Percentiles rank a stretch among this genome's conserved stretches.
These are phyloP conservation scores for Dynastes maya DNA, from an alignment of 2,888 invertebrate genomes.

Conservation along the genomic window DNA sequence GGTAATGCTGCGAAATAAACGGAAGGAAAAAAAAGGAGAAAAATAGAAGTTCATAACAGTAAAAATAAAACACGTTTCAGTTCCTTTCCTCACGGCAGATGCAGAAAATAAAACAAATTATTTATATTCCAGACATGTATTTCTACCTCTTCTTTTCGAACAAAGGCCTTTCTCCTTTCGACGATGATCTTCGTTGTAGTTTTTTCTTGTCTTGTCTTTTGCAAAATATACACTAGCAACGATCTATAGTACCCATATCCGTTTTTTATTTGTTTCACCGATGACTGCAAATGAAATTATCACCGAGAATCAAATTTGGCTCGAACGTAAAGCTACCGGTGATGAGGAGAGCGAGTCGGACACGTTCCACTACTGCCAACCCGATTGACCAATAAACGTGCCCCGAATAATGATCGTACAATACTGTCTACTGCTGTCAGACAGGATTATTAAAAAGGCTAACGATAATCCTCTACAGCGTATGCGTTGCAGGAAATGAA, in stretches of 20 bases:
- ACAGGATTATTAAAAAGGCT: slow-evolving; percentile 45
- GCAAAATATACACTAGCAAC: slow-evolving; percentile 30
- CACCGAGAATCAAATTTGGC: slow-evolving; percentile 47
- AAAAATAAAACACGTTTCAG: slow-evolving; percentile 16
- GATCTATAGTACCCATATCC: slow-evolving; percentile 43
- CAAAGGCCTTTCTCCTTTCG: slow-evolving; percentile 14
- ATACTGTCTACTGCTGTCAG: slow-evolving; percentile 32
- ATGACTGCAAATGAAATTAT: slow-evolving; percentile 46
- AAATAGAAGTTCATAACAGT: not conserved
- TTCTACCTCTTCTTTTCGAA: slow-evolving; percentile 22
- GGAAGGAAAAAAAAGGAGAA: slow-evolving; percentile 1
- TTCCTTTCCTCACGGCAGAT: slow-evolving; percentile 5
- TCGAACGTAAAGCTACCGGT: slow-evolving; percentile 44
- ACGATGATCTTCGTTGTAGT: slow-evolving; percentile 24
- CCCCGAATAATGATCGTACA: slow-evolving; percentile 45
- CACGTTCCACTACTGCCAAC: slow-evolving; percentile 40
- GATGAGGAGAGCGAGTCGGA: slow-evolving; percentile 22
- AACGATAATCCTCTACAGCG: slow-evolving; percentile 39
- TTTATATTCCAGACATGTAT: slow-evolving; percentile 39
- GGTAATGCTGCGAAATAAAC: slow-evolving; percentile 3
- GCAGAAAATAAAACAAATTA: slow-evolving; percentile 35
- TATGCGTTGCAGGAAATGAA: slow-evolving; percentile 27
- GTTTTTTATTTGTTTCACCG: slow-evolving; percentile 47
- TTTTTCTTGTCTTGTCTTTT: slow-evolving; percentile 26
- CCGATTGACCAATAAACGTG: slow-evolving; percentile 48